phyloP scores from a whole-genome alignment of 2,888 invertebrate genomes.

The Erpobdella octoculata region DNA sequence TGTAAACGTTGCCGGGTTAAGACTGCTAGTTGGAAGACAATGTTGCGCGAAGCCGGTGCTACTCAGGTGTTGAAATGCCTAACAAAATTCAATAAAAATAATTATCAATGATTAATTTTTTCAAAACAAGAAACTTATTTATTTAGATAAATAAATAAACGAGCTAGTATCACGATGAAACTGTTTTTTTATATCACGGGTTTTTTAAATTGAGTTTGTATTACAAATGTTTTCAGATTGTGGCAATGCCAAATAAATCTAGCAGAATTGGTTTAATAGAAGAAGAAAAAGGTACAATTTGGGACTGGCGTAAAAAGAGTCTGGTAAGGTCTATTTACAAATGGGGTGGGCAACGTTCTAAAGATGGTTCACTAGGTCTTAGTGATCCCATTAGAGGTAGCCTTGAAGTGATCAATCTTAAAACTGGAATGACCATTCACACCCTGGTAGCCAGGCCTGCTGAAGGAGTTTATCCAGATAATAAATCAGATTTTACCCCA shows the following conservation, averaged over 20 bases:
- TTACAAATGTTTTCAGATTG: conserved; percentile 41
- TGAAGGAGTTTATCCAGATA: conserved; percentile 92
- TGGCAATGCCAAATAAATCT: conserved; percentile 51
- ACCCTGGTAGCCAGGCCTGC: conserved; percentile 80
- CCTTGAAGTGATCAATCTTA: conserved; percentile 77
- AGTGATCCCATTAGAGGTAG: conserved; percentile 87
- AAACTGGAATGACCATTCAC: conserved; percentile 71
- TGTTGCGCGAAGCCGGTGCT: no score
- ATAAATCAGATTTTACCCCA: conserved; percentile 72
- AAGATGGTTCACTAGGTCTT: conserved; percentile 68
- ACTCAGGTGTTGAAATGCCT: no score
- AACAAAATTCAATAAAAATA: no score
- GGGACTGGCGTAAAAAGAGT: conserved; percentile 80
- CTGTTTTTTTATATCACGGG: no score
- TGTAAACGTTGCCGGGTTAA: no score
- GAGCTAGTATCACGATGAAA: no score
- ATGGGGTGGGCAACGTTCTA: conserved; percentile 72
- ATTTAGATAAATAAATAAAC: no score
- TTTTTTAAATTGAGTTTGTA: no score
- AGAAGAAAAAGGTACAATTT: conserved; percentile 72
- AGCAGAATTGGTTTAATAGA: conserved; percentile 74
- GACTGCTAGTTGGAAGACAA: no score
- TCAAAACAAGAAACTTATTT: no score
- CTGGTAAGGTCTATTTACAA: conserved; percentile 67
- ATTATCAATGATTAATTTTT: no score